Conservation (phyloP, 2,113 vertebrate species). For the Furnarius figulus region DNA sequence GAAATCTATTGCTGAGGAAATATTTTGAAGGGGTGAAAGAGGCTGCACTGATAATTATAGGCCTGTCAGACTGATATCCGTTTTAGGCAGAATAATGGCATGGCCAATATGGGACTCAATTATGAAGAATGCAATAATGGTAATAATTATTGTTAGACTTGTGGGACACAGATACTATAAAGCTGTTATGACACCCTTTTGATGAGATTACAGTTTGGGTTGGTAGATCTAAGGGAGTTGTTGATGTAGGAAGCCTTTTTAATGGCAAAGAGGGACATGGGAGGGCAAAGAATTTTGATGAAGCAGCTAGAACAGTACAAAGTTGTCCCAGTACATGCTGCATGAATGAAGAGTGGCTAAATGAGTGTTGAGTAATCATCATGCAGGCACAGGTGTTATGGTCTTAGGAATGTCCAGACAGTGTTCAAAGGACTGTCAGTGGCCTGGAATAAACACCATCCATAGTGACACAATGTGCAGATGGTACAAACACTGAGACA, state of each 20-base stretch:
- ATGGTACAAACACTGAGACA: neutral
- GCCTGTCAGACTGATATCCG: slow-evolving; percentile 11
- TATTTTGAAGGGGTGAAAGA: slow-evolving; percentile 32
- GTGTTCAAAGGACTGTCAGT: neutral
- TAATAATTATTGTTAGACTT: slow-evolving; percentile 1
- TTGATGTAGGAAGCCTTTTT: neutral
- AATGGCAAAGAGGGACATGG: neutral
- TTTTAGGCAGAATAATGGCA: slow-evolving; percentile 39
- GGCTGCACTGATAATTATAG: neutral
- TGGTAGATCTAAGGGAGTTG: neutral
- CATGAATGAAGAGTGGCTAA: neutral
- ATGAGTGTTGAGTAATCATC: neutral
- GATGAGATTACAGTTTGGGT: neutral
- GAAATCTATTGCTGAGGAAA: neutral
- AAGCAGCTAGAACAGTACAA: neutral
- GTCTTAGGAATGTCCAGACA: neutral
- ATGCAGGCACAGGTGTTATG: neutral
- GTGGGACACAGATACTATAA: neutral
- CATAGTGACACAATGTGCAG: neutral
- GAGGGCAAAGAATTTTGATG: neutral
- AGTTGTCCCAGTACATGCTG: fast-evolving
- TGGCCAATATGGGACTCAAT: neutral
- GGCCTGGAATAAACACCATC: neutral
- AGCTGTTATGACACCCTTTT: neutral
- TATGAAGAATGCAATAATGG: slow-evolving; percentile 9